Percentiles rank a stretch among this genome's conserved stretches.
Conservation (phyloP, 2,113 vertebrate species). For the Grus americana region DNA sequence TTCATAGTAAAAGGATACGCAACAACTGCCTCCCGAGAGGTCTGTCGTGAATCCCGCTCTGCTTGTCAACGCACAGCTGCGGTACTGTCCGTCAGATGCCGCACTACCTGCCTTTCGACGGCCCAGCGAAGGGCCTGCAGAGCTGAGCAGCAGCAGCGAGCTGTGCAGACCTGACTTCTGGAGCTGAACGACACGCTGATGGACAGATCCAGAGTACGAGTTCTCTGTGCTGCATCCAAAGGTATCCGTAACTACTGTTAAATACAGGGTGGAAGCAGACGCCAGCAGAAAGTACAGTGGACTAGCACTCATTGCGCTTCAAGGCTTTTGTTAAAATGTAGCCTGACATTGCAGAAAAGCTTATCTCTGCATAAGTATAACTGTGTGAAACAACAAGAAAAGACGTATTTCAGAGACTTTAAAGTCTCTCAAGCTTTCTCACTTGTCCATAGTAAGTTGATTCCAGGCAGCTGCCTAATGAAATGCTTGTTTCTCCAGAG, state of each 20-base stretch:
- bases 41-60: not conserved
- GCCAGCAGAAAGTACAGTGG: not conserved
- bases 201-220: not conserved
- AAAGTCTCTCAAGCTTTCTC: slow-evolving; percentile 28
- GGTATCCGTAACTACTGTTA: not conserved
- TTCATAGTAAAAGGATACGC: slow-evolving; percentile 54
- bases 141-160: not conserved
- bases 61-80: not conserved
- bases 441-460: not conserved
- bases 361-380: not conserved
- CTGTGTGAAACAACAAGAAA: slow-evolving; percentile 18
- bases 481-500: slow-evolving; percentile 69
- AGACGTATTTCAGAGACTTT: not conserved
- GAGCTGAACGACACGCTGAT: not conserved
- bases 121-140: not conserved
- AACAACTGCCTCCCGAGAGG: slow-evolving; percentile 1
- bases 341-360: not conserved
- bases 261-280: not conserved
- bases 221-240: not conserved
- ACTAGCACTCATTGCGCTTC: not conserved
- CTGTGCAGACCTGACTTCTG: not conserved
- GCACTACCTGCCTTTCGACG: not conserved
- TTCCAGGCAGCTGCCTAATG: slow-evolving; percentile 70
- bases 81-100: not conserved
- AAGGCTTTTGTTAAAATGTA: not conserved